These are phyloP conservation scores for Morone chrysops DNA, from an alignment of 2,113 vertebrate species.

Conservation along the genomic window DNA sequence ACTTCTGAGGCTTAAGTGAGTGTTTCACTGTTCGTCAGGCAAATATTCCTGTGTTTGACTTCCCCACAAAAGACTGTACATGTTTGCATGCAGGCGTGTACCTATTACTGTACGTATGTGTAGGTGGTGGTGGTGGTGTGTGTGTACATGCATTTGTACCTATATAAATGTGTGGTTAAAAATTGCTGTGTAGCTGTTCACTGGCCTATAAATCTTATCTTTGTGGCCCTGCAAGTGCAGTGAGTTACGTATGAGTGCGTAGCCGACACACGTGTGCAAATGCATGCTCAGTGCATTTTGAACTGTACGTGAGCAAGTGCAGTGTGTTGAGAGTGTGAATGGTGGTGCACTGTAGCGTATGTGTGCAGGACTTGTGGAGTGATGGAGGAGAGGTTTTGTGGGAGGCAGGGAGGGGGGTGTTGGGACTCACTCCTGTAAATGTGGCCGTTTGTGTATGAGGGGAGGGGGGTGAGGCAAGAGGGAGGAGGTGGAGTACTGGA, in stretches of 20 bases:
- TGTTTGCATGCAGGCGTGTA: slow-evolving; percentile 19
- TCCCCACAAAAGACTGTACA: neutral
- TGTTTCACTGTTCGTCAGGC: neutral
- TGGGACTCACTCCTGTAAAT: slow-evolving; percentile 67
- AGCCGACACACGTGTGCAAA: neutral
- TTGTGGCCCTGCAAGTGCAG: neutral
- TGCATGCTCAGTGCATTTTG: slow-evolving; percentile 1
- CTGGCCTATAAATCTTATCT: neutral
- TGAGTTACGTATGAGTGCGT: neutral
- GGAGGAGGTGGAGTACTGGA: slow-evolving; percentile 52
- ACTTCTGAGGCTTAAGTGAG: slow-evolving; percentile 15
- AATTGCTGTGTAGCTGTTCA: neutral
- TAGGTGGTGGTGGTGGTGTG: neutral
- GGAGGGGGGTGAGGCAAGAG: slow-evolving; percentile 16
- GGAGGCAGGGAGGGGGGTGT: slow-evolving; percentile 10
- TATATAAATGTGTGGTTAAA: slow-evolving; percentile 6
- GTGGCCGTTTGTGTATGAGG: slow-evolving; percentile 72
- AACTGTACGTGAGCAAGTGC: slow-evolving; percentile 23
- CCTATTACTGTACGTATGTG: neutral
- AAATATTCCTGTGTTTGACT: neutral
- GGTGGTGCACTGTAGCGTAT: slow-evolving; percentile 37
- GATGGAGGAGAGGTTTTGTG: slow-evolving; percentile 65
- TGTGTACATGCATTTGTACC: neutral
- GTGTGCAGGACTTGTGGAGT: slow-evolving; percentile 65
- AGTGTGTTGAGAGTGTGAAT: slow-evolving; percentile 1